Conservation (phyloP, 1,140 invertebrate species). For the Aphis gossypii region DNA sequence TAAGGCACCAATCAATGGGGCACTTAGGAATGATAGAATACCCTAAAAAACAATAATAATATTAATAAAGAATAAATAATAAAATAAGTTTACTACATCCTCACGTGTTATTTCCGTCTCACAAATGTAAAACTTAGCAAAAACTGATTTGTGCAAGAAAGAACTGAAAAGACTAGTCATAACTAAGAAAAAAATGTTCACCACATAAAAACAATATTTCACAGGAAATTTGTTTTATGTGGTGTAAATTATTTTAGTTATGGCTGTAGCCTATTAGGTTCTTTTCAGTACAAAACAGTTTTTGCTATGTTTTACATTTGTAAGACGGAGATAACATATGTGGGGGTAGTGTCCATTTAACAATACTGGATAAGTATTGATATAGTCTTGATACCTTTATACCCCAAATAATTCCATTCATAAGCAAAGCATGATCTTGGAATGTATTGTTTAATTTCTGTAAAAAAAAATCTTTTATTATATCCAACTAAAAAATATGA, state of each 20-base stretch:
- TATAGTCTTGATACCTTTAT: constrained; percentile 73
- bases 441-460: constrained; percentile 95
- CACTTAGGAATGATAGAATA: constrained; percentile 94
- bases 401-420: constrained; percentile 99
- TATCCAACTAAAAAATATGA: constrained; percentile 14
- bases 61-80: constrained; percentile 45
- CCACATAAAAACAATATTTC: too few relatives aligned
- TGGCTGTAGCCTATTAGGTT: too few relatives aligned
- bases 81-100: background rate
- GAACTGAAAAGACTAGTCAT: too few relatives aligned
- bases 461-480: constrained; percentile 61
- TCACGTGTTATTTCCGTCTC: too few relatives aligned
- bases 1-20: constrained; percentile 94
- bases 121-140: too few relatives aligned
- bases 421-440: constrained; percentile 97
- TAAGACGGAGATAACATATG: too few relatives aligned
- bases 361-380: background rate
- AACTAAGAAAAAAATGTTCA: too few relatives aligned
- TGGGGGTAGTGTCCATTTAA: background rate
- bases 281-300: too few relatives aligned
- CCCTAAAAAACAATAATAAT: constrained; percentile 73
- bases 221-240: too few relatives aligned
- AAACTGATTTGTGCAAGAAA: too few relatives aligned
- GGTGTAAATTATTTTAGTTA: too few relatives aligned
- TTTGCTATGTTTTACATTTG: too few relatives aligned